Percentiles rank a stretch among this genome's conserved stretches.
Conservation (phyloP, 2,888 invertebrate species). For the Sthenelais limicola region DNA sequence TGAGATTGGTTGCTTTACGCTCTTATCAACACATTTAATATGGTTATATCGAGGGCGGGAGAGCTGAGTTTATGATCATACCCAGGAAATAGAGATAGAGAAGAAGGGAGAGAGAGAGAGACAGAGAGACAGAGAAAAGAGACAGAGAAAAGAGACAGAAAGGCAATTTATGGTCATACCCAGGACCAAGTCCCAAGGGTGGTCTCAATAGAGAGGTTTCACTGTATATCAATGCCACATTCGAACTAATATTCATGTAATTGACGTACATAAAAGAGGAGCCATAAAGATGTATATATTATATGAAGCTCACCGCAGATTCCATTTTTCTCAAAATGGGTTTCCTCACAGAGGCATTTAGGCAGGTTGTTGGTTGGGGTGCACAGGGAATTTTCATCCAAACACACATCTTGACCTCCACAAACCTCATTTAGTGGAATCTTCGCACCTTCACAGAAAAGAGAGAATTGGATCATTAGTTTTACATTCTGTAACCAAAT, state of each 20-base stretch:
- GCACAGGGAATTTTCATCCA: conserved; percentile 37
- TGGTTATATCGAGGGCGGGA: too few species aligned
- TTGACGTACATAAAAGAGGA: neutral
- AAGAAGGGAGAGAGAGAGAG: neutral
- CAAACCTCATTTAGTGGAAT: conserved; percentile 42
- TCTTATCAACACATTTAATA: too few species aligned
- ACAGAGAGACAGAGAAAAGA: too few species aligned
- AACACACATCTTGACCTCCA: conserved; percentile 23
- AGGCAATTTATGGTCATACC: neutral
- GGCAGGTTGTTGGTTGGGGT: conserved; percentile 14
- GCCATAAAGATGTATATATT: neutral
- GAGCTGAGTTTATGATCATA: too few species aligned
- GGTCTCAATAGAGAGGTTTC: neutral
- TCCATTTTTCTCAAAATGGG: conserved; percentile 37
- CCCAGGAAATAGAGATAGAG: neutral
- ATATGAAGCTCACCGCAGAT: conserved; percentile 31
- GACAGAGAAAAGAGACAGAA: too few species aligned
- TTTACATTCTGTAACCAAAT: too few species aligned
- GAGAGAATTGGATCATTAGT: too few species aligned
- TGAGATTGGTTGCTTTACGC: too few species aligned
- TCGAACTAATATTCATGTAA: neutral
- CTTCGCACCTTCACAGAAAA: conserved; percentile 32
- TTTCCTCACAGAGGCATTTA: conserved; percentile 35
- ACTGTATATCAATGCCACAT: neutral
- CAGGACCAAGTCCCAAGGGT: neutral